Evolutionary conservation across 2,888 invertebrate genomes (phyloP).

Genomic region (Cheilosia vernalis): DNA sequence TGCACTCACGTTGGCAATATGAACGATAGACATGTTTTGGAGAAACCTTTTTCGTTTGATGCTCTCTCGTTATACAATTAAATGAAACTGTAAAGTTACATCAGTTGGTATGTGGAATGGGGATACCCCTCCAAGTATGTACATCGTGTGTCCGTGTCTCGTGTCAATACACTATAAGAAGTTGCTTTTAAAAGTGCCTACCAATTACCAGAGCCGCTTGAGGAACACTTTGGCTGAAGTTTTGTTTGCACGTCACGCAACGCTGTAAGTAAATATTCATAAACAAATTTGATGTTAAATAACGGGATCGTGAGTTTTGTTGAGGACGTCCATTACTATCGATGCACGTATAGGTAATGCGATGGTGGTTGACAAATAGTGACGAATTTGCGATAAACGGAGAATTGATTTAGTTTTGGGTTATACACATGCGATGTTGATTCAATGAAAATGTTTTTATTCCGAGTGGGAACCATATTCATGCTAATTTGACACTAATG

Average conservation of each 20-base stretch:
- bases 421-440: too few relatives aligned
- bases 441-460: too few relatives aligned
- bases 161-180: constrained; percentile 31
- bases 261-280: constrained; percentile 34
- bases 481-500: too few relatives aligned
- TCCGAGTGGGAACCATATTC: too few relatives aligned
- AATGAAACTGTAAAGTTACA: constrained; percentile 16
- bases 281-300: constrained; percentile 40
- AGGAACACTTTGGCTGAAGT: constrained; percentile 16
- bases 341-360: constrained; percentile 6
- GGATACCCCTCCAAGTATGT: neutral
- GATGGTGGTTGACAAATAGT: neutral
- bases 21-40: constrained; percentile 28
- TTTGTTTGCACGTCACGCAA: constrained; percentile 43
- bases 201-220: neutral
- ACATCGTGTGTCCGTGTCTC: constrained; percentile 21
- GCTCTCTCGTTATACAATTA: constrained; percentile 39
- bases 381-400: neutral
- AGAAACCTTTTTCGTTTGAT: constrained; percentile 52
- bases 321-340: constrained; percentile 26
- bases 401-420: neutral
- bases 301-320: constrained; percentile 40
- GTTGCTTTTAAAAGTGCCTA: neutral
- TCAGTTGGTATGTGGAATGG: constrained; percentile 25
- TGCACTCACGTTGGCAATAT: constrained; percentile 49